Base-by-base conservation (phyloP, 2,888 invertebrate genomes). In the Cheilosia vernalis region DNA sequence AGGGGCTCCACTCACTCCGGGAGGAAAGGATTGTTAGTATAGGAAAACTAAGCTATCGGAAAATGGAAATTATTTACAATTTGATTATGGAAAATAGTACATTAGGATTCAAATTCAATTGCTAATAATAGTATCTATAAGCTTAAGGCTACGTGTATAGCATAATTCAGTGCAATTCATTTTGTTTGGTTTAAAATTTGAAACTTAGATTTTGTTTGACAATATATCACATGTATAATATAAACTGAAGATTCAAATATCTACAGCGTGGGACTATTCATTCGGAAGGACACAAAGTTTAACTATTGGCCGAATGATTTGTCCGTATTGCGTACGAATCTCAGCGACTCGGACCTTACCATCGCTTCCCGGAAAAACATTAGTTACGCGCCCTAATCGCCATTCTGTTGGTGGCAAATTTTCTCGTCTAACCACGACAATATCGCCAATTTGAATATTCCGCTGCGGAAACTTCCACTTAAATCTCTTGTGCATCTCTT, bases 251-350 rank as follows among this genome's bases (percentile, higher is more conserved):
- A 47, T 47, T 9, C 6, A 47, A 19, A 17, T 47, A 17, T 47
- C 0, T 17, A 5, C 6, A n/a, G 5, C 0, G 47, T 47, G n/a
- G 17, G 19, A 17, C 9, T 47, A 47, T 47, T 47, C 47, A 47
- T 17, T n/a, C 3, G 47, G 47, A 19, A 47, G 15, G 6, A 55
- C 33, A 30, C 42, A 51, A 6, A 58, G 44, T 30, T 51, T 40
- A 15, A 53, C 33, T 1, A 72, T 33, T 5, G 73, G 63, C 3
- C 61, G 37, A 2, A 27, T 40, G 7, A 73, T 42, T 13, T 40
- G 13, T n/a, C 73, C 73, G 9, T 49, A 4, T 30, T 69, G 93
- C 13, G 53, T 73, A 40, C n/a, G 44, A 24, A 73, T 37, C 15
- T 15, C 30, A 21, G 61, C 63, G 0, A 73, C 61, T 15, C 73